Evolutionary conservation across 2,113 vertebrate genomes (phyloP).

Genomic region (Formicarius rufipectus): DNA sequence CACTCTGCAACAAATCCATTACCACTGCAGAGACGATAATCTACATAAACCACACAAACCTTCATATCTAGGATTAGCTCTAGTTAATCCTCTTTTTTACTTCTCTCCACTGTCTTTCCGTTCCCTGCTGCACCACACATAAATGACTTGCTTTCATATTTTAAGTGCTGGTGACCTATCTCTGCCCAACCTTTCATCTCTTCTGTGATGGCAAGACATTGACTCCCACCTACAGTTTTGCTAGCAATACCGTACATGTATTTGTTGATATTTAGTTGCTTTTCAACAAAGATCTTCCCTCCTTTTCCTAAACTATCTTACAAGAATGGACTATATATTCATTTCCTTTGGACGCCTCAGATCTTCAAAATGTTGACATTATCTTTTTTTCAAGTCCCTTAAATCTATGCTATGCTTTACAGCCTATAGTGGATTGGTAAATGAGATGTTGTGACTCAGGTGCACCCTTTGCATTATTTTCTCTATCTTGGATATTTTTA

Average conservation of each 20-base stretch:
- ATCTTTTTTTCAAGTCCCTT: not conserved
- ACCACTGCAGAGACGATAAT: not conserved
- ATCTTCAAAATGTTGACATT: not conserved
- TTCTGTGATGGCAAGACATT: not conserved
- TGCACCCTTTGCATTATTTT: not conserved
- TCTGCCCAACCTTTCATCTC: not conserved
- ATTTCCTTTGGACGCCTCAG: not conserved
- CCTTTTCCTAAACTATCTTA: not conserved
- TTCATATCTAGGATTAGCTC: conserved; percentile 37
- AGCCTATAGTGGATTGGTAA: not conserved
- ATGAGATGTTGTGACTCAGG: not conserved
- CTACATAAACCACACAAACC: conserved; percentile 40
- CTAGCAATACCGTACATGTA: rapidly evolving
- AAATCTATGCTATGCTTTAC: not conserved
- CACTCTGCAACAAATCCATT: conserved; percentile 39
- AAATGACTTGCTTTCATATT: not conserved
- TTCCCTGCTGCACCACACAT: not conserved
- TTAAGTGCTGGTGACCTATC: not conserved
- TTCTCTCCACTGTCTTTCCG: not conserved
- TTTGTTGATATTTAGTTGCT: not conserved
- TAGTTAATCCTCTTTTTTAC: conserved; percentile 37
- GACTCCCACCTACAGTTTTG: not conserved
- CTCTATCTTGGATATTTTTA: not conserved
- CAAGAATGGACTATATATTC: not conserved
- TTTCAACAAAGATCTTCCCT: not conserved